A percentile compares a stretch with the other conserved stretches of the same genome.
Evolutionary conservation across 2,888 invertebrate species (phyloP).

Genomic region (Stenodera caucasica): DNA sequence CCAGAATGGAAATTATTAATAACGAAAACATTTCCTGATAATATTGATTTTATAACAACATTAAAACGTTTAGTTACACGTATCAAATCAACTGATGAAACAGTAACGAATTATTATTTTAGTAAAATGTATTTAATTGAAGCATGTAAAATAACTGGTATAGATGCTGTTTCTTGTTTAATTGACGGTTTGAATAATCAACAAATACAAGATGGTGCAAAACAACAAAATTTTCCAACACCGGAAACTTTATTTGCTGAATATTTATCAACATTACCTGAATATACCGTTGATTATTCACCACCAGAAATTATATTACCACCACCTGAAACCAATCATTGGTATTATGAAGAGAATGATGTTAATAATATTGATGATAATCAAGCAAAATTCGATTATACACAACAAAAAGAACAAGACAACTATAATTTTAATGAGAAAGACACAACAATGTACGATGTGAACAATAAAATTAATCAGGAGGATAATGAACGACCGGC

Average conservation of each 20-base stretch:
- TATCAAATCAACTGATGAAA: conserved; percentile 38
- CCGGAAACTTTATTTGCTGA: conserved; percentile 42
- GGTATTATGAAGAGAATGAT: conserved; percentile 15
- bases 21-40: conserved; percentile 42
- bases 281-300: conserved; percentile 25
- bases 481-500: background rate
- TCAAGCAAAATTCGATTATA: background rate
- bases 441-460: background rate
- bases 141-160: conserved; percentile 43
- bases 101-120: conserved; percentile 42
- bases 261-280: conserved; percentile 34
- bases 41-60: conserved; percentile 39
- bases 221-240: conserved; percentile 35
- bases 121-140: conserved; percentile 44
- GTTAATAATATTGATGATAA: background rate
- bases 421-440: background rate
- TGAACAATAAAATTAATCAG: background rate
- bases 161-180: conserved; percentile 42
- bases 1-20: conserved; percentile 43
- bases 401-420: background rate
- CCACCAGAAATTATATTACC: conserved; percentile 3
- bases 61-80: conserved; percentile 37
- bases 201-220: conserved; percentile 32
- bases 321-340: conserved; percentile 8
- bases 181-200: conserved; percentile 41